Percentiles rank a stretch among this genome's conserved stretches.
These are phyloP conservation scores for Paralinhomoeus sp. DNA, from an alignment of 2,888 invertebrate species.

Conservation along the genomic window DNA sequence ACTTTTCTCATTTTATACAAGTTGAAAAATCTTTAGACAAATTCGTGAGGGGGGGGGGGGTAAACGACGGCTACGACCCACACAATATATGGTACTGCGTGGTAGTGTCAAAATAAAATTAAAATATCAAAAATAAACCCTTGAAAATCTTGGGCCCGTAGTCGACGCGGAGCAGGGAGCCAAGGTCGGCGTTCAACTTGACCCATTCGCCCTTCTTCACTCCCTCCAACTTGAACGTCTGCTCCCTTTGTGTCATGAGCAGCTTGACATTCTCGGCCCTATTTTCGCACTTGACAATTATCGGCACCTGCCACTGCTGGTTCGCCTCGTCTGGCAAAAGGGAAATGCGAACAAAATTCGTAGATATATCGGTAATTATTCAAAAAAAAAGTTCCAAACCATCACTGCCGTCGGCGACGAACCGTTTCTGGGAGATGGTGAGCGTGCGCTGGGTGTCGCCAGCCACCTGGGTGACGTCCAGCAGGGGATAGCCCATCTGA, in stretches of 20 bases:
- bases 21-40: too few relatives aligned
- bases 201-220: conserved; percentile 52
- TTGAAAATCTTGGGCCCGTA: conserved; percentile 5
- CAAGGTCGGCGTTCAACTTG: conserved; percentile 30
- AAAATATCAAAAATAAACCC: too few relatives aligned
- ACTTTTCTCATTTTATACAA: too few relatives aligned
- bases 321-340: conserved; percentile 29
- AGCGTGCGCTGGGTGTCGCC: too few relatives aligned
- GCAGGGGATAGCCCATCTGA: too few relatives aligned
- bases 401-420: conserved; percentile 46
- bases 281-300: too few relatives aligned
- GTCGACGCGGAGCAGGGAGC: background rate
- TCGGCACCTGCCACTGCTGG: conserved; percentile 61
- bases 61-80: too few relatives aligned
- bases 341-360: background rate
- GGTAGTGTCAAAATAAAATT: too few relatives aligned
- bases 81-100: too few relatives aligned
- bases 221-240: conserved; percentile 45
- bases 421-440: conserved; percentile 40
- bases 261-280: conserved; percentile 33
- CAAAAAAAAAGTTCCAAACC: conserved; percentile 4
- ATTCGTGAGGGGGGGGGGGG: too few relatives aligned
- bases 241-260: conserved; percentile 42
- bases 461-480: too few relatives aligned
- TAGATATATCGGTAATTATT: background rate